Evolutionary conservation across 2,113 vertebrate species (phyloP).

Genomic region (Bucco capensis): DNA sequence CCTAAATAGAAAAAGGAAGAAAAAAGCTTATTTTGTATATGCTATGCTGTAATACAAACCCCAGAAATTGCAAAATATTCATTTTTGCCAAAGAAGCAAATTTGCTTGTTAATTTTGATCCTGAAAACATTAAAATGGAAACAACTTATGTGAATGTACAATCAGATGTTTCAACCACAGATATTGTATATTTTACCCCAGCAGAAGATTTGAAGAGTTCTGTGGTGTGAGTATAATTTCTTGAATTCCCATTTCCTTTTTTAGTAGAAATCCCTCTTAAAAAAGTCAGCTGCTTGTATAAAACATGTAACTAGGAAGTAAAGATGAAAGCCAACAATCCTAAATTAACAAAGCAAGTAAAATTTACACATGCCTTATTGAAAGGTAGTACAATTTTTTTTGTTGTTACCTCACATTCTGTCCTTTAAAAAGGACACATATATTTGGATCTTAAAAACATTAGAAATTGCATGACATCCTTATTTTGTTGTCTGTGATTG

Average conservation of each 20-base stretch:
- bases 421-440: not conserved
- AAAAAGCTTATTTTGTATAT: not conserved
- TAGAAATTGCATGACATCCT: not conserved
- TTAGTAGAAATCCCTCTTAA: not conserved
- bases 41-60: not conserved
- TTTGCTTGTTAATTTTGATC: not conserved
- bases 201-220: not conserved
- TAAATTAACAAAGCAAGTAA: not conserved
- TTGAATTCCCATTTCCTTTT: not conserved
- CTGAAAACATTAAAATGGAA: not conserved
- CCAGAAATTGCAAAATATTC: not conserved
- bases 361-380: not conserved
- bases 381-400: rapidly evolving
- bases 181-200: not conserved
- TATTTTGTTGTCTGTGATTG: not conserved
- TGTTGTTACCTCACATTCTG: not conserved
- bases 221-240: not conserved
- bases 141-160: not conserved
- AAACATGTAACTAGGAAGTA: not conserved
- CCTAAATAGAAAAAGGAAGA: not conserved
- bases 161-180: not conserved
- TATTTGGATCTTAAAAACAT: not conserved
- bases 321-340: not conserved
- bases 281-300: not conserved
- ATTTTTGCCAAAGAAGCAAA: not conserved